Base-by-base conservation (phyloP, 2,888 invertebrate species). In the Campaea margaritaria region DNA sequence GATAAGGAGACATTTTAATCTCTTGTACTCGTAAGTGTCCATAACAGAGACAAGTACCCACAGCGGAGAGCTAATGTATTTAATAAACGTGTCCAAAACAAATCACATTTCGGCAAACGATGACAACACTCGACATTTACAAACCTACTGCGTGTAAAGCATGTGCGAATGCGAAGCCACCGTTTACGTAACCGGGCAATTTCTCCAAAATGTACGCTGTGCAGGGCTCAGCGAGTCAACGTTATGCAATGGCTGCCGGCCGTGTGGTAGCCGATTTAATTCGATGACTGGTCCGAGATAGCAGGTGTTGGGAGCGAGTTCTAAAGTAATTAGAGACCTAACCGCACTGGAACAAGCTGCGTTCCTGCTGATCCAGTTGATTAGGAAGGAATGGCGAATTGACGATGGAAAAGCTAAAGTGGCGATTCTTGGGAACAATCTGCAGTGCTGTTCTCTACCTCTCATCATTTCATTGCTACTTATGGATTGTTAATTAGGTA, bases 131-230 rank as follows among this genome's bases (percentile, higher is more conserved):
- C 59, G 66, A 64, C 66, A 68, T 68, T 68, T 66, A 53, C 49
- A 52, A 42, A 49, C 55, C 56, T 58, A 57, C 55, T 41, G 42
- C 57, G 46, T 61, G 71, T 72, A 63, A 68, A 73, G 63, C 69
- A 70, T 69, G 71, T 75, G 65, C 65, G 53, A 31, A 31, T 31
- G 31, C 2, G 21, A 21, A 39, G 51, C 31, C 47, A 36, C n/a
- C 47, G 36, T 82, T 61, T 85, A 78, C 70, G 67, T 76, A 82
- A 86, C 70, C 65, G 71, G 59, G 68, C 70, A 79, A 79, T 85
- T 85, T 84, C 82, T 75, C 82, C 78, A 71, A 86, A 83, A 82
- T 71, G 75, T 70, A 70, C 69, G 55, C 60, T 62, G 65, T 67
- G 65, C 71, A 76, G 79, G 76, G 78, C 55, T 34, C 34, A n/a